Base-by-base conservation (phyloP, 2,888 invertebrate genomes). In the Heliconius ismenius region DNA sequence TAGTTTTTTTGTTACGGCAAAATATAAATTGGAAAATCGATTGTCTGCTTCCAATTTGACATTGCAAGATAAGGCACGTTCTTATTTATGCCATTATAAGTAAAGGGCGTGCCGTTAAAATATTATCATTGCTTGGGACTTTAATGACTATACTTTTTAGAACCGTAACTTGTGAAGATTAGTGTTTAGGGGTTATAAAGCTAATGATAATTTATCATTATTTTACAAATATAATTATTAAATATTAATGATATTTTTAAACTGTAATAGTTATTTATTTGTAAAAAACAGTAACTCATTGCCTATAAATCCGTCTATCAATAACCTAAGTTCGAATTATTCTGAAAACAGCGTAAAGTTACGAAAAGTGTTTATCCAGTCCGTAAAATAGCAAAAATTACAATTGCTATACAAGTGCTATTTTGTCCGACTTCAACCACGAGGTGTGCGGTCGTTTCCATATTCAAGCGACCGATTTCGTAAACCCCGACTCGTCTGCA, bases 41-140 rank as follows among this genome's bases (percentile, higher is more conserved):
- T 49, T 15, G 77, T 49, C 39, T 75, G 73, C 65, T 43, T 28
- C 24, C 6, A 54, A 26, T 58, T 36, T 73, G 54, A 73, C 28
- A 21, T 65, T 60, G 11, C 43, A 65, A 76, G 79, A 79, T 79
- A 79, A 78, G 79, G 76, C 79, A 78, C 79, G 79, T 79, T 65
- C 75, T 69, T 75, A 69, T 64, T 72, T 75, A 73, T 54, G 58
- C 62, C 76, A 78, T 73, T 77, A 74, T 74, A 72, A 74, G 63
- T 28, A 28, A 28, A 32, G 32, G 43, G 39, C 76, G 39, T 63
- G 65, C 69, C 65, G 63, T 49, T 49, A 62, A 73, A 73, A 75
- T 78, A 75, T 58, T 78, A 75, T 49, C 62, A 76, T 78, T 73
- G 60, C 18, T 62, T 36, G 49, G n/a, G 58, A 73, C 75, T 76